Conservation (phyloP, 2,888 invertebrate genomes). For the Mimas tiliae region DNA sequence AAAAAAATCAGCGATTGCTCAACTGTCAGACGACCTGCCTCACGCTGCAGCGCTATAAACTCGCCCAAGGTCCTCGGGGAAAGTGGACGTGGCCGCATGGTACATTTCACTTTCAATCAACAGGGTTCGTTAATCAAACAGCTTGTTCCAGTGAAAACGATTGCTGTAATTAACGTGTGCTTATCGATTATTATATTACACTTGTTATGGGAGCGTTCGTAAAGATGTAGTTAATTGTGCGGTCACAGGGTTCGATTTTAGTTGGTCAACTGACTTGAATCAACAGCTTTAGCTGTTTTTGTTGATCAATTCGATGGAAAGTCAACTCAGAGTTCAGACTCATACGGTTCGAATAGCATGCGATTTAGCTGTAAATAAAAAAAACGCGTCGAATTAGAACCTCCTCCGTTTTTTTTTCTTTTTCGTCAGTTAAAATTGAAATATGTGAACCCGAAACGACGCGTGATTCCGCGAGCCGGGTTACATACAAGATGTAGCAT, state of each 20-base stretch:
- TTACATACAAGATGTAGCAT: too few species aligned
- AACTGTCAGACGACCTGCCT: slow-evolving; percentile 9
- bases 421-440: too few species aligned
- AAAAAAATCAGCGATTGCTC: not conserved
- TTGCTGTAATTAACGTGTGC: slow-evolving; percentile 13
- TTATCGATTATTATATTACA: not conserved
- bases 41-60: not conserved
- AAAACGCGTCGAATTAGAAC: too few species aligned
- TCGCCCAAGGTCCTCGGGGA: slow-evolving; percentile 20
- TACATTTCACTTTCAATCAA: slow-evolving; percentile 21
- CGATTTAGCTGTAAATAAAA: too few species aligned
- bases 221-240: not conserved
- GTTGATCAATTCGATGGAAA: too few species aligned
- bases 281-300: not conserved
- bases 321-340: too few species aligned
- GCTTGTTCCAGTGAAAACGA: slow-evolving; percentile 16
- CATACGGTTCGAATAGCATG: too few species aligned
- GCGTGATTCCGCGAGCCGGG: too few species aligned
- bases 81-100: not conserved
- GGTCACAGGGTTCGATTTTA: not conserved
- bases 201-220: not conserved
- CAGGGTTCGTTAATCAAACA: slow-evolving; percentile 14
- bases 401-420: too few species aligned
- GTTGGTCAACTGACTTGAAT: not conserved
- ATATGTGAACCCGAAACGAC: too few species aligned